These are phyloP conservation scores for Sarcophaga caerulescens DNA, from an alignment of 2,888 invertebrate genomes.

Conservation along the genomic window DNA sequence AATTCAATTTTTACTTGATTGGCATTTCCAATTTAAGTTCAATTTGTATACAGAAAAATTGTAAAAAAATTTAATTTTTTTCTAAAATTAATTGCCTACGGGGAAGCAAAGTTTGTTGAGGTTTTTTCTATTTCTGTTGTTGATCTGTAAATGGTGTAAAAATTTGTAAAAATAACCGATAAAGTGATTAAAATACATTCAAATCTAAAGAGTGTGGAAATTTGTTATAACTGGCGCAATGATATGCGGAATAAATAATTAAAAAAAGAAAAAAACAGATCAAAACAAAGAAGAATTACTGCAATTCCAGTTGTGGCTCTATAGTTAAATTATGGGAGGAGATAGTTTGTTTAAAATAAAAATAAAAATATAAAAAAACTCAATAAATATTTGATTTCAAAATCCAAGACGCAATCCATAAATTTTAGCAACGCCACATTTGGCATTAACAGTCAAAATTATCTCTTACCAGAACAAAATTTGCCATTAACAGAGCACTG, in stretches of 20 bases:
- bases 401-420: no score
- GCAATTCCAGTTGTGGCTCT: no score
- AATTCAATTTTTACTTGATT: conserved; percentile 23
- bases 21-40: conserved; percentile 10
- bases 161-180: not conserved
- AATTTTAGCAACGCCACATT: no score
- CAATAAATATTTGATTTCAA: no score
- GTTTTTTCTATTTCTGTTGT: not conserved
- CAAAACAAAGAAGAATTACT: not conserved
- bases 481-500: no score
- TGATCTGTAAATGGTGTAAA: not conserved
- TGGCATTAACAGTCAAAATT: no score
- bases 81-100: not conserved
- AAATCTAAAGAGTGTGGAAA: not conserved
- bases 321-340: no score
- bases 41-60: not conserved
- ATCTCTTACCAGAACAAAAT: no score
- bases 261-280: not conserved
- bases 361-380: no score
- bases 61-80: not conserved
- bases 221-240: not conserved
- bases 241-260: not conserved
- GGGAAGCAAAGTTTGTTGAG: not conserved
- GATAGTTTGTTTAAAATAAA: no score
- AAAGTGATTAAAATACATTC: not conserved